A percentile compares a stretch with the other conserved stretches of the same genome.
Evolutionary conservation across 2,113 vertebrate genomes (phyloP).

Genomic region (Malaclemys terrapin): DNA sequence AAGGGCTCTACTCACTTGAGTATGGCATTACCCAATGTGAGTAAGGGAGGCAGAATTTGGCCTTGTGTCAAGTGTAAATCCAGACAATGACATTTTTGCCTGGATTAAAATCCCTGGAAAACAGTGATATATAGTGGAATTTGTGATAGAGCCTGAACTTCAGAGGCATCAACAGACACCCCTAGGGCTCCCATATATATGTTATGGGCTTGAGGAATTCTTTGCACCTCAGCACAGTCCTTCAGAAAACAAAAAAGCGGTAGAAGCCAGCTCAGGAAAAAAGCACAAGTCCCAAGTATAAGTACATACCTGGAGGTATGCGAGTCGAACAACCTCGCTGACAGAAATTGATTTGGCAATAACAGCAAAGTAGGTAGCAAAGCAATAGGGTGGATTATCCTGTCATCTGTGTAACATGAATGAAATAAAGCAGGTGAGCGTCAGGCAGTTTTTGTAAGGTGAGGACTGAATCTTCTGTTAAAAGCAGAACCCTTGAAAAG

Average conservation of each 20-base stretch:
- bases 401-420: background rate
- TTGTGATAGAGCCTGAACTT: background rate
- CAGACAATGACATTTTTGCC: background rate
- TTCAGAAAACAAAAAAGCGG: slow-evolving; percentile 13
- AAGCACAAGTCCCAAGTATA: slow-evolving; percentile 19
- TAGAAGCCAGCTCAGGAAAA: background rate
- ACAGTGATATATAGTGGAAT: background rate
- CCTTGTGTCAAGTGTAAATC: background rate
- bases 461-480: background rate
- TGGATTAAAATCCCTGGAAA: background rate
- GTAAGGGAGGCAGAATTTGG: background rate
- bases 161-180: background rate
- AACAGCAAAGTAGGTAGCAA: slow-evolving; percentile 29
- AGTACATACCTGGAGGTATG: slow-evolving; percentile 23
- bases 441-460: background rate
- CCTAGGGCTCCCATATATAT: background rate
- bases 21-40: background rate
- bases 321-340: background rate
- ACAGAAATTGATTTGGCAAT: slow-evolving; percentile 57
- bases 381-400: slow-evolving; percentile 5
- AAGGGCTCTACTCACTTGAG: background rate
- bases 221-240: background rate
- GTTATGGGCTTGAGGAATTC: background rate
- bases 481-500: background rate
- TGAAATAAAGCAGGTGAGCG: slow-evolving; percentile 14